Evolutionary conservation across 1,140 invertebrate genomes (phyloP).

Genomic region (Tetragonula clypearis): DNA sequence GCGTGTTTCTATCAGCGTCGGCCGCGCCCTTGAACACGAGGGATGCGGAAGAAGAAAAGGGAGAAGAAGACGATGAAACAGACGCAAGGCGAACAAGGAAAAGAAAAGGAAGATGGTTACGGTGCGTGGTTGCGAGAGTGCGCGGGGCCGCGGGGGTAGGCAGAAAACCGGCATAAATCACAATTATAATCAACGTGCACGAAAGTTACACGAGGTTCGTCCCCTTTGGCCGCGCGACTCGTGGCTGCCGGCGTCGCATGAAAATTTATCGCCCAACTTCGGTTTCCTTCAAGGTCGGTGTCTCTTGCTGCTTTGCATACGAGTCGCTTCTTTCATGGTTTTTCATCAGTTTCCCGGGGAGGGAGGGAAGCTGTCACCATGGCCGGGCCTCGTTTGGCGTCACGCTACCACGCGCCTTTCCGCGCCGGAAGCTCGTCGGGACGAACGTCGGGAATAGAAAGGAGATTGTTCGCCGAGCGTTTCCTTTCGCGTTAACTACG

Average conservation of each 20-base stretch:
- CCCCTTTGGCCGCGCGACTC: conserved; percentile 56
- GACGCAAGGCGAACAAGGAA: background rate
- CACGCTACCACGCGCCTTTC: conserved; percentile 4
- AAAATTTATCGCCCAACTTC: conserved; percentile 71
- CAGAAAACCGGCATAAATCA: conserved; percentile 67
- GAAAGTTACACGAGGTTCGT: conserved; percentile 66
- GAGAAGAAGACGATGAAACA: conserved; percentile 25
- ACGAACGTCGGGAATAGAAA: conserved; percentile 13
- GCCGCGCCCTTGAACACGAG: conserved; percentile 6
- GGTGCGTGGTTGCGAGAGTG: background rate
- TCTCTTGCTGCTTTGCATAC: conserved; percentile 57
- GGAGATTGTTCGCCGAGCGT: background rate
- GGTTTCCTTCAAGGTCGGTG: conserved; percentile 66
- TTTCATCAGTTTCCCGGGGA: conserved; percentile 48
- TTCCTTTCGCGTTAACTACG: conserved; percentile 14
- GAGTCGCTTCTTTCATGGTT: conserved; percentile 54
- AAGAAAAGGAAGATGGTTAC: background rate
- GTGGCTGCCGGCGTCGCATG: conserved; percentile 62
- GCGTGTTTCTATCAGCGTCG: conserved; percentile 61
- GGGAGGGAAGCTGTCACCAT: background rate
- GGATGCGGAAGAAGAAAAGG: background rate
- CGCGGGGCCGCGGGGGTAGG: background rate
- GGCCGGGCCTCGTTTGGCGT: conserved; percentile 21
- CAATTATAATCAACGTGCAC: conserved; percentile 74
- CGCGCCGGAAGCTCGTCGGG: conserved; percentile 2